Evolutionary conservation across 2,113 vertebrate species (phyloP), one percentile per base, ranked within the genome.

Genomic region (Passer domesticus): DNA sequence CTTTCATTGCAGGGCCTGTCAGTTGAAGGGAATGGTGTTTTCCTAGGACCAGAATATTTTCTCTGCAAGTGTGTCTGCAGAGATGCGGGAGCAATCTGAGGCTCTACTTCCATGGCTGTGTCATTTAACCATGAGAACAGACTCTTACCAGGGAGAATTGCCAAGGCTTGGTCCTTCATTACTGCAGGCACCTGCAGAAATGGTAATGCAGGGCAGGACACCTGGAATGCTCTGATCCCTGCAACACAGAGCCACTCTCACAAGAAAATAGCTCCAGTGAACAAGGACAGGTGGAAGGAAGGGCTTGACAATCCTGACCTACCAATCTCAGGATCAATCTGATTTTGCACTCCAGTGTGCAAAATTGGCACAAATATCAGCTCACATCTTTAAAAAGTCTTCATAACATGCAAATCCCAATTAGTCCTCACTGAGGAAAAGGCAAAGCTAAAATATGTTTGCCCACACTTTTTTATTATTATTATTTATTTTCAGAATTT

Each of bases 91-190:
- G 83, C 73, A 92, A 94, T 88, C 63, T 74, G 53, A 77, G 55
- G 41, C 82, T 93, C 56, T 64, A 5, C 67, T 70, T 82, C 47
- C 62, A 30, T 68, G 76, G 52, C 67, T 63, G 8, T 59, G 74
- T 68, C 93, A 87, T 89, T 96, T 96, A 97, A 76, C 35, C 66
- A 25, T 22, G 75, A 96, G 90, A 92, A 83, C 66, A 87, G 93
- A 91, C 70, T 37, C 55, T 69, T 77, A 28, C 55, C 96, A 59
- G 82, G 89, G 39, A 46, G 78, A 90, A 92, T 80, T 80, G 39
- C 81, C 44, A 52, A 67, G 56, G 24, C 14, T 89, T 85, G 66
- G 72, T 73, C 1, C 66, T 84, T 69, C 64, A 53, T 81, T 58
- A 31, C 62, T 76, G n/a, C 59, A 53, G 74, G 67, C 73, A 60